Evolutionary conservation across 2,113 vertebrate genomes (phyloP).

Genomic region (Tragelaphus buxtoni): DNA sequence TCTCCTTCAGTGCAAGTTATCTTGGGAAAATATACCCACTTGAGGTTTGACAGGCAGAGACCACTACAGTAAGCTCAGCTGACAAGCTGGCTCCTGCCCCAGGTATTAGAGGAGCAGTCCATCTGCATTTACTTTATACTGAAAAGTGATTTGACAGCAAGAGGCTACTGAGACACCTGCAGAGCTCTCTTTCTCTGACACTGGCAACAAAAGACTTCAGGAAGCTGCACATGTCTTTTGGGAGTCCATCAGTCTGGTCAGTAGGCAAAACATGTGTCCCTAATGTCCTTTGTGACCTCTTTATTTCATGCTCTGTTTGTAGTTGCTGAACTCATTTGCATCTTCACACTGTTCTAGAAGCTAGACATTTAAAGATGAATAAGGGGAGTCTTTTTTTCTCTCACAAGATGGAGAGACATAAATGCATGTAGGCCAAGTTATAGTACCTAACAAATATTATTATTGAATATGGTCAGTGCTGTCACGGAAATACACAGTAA

Average conservation of each 20-base stretch:
- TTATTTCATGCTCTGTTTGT: conserved; percentile 34
- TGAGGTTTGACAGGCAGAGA: not conserved
- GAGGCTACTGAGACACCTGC: not conserved
- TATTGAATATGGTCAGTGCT: not conserved
- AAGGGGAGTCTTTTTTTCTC: not conserved
- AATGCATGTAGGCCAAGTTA: not conserved
- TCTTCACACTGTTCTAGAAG: not conserved
- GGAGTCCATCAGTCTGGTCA: not conserved
- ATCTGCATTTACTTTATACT: not conserved
- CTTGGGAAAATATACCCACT: not conserved
- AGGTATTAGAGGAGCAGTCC: not conserved
- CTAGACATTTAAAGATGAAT: conserved; percentile 11
- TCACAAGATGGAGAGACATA: not conserved
- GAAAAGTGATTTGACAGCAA: not conserved
- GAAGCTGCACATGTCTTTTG: not conserved
- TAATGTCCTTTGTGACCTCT: not conserved
- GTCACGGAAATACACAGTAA: not conserved
- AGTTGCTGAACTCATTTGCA: conserved; percentile 17
- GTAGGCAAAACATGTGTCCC: not conserved
- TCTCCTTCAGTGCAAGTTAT: not conserved
- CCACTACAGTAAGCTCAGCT: not conserved
- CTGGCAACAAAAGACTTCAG: not conserved
- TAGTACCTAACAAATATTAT: not conserved
- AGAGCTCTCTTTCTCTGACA: not conserved
- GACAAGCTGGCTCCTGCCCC: not conserved